Base-by-base conservation (phyloP, 2,113 vertebrate species). In the Ictalurus furcatus region DNA sequence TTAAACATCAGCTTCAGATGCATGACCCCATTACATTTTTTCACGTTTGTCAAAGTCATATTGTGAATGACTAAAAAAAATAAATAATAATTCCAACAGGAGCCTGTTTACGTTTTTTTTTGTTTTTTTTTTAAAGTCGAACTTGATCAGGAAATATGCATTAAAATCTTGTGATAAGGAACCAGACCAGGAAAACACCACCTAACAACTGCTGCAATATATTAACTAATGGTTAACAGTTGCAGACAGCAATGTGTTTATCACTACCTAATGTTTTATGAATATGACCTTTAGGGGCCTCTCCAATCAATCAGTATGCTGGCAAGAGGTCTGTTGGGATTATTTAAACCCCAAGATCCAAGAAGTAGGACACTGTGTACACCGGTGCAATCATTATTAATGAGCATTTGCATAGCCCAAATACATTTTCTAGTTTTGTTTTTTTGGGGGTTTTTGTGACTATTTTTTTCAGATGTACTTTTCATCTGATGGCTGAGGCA, bases 361-460 rank as follows among this genome's bases (percentile, higher is more conserved):
- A 91, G 94, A 96, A 96, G 95, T 96, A 96, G 96, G 95, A 87
- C 96, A 95, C 95, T 92, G 94, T 95, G 94, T 95, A 96, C 94
- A 93, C 93, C 93, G 91, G 91, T 93, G 92, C 93, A 94, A 95
- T 95, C 93, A 93, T 95, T 95, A 96, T 95, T 96, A 96, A 96
- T 96, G 92, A 92, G 91, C 58, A 85, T 91, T 93, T 92, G 93
- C 93, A 94, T 95, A 96, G 95, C 95, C 95, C 94, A 95, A 96
- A 96, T 96, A 95, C 93, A 93, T 94, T 94, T 94, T 94, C 91
- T 92, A 91, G 91, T 93, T 94, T 94, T 95, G 93, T 94, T 93
- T 82, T 87, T 44, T 88, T 84, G 56, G 85, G 21, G 16, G 14
- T 81, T 48, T 4, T 48, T 14, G 28, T 52, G 59, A 67, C 69